Percentiles rank a stretch among this genome's conserved stretches.
Conservation (phyloP, 2,888 invertebrate genomes). For the Penaeus monodon region DNA sequence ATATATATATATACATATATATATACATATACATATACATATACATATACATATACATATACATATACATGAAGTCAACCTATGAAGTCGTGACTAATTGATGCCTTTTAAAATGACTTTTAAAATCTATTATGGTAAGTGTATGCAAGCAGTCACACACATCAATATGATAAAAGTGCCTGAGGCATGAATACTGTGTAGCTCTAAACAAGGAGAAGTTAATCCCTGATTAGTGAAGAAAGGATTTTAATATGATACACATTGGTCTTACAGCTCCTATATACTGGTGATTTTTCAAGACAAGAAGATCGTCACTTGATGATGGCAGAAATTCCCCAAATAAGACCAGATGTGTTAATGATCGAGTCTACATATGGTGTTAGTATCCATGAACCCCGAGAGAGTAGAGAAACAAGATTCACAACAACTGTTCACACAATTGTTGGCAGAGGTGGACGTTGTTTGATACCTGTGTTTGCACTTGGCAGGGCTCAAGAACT, state of each 20-base stretch:
- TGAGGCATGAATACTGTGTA: too few relatives aligned
- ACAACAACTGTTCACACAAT: constrained; percentile 95
- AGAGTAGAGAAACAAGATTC: constrained; percentile 94
- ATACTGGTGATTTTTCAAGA: constrained; percentile 98
- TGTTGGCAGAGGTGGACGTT: constrained; percentile 95
- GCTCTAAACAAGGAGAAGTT: too few relatives aligned
- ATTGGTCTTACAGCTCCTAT: constrained; percentile 77
- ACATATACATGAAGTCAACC: too few relatives aligned
- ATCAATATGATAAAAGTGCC: too few relatives aligned
- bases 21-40: too few relatives aligned
- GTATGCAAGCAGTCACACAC: too few relatives aligned
- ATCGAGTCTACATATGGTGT: constrained; percentile 98
- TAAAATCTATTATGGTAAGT: too few relatives aligned
- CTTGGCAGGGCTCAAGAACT: constrained; percentile 97
- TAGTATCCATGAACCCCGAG: constrained; percentile 97
- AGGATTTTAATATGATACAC: background rate
- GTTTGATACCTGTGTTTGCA: constrained; percentile 98
- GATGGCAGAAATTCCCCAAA: constrained; percentile 98
- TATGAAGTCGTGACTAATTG: too few relatives aligned
- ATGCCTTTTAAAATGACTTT: too few relatives aligned
- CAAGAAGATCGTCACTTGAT: constrained; percentile 99
- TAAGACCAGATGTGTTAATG: constrained; percentile 96
- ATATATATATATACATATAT: too few relatives aligned
- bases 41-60: too few relatives aligned
- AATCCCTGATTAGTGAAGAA: background rate